A percentile compares a stretch with the other conserved stretches of the same genome.
Conservation (phyloP, 2,888 invertebrate species). For the Lymantria dispar region DNA sequence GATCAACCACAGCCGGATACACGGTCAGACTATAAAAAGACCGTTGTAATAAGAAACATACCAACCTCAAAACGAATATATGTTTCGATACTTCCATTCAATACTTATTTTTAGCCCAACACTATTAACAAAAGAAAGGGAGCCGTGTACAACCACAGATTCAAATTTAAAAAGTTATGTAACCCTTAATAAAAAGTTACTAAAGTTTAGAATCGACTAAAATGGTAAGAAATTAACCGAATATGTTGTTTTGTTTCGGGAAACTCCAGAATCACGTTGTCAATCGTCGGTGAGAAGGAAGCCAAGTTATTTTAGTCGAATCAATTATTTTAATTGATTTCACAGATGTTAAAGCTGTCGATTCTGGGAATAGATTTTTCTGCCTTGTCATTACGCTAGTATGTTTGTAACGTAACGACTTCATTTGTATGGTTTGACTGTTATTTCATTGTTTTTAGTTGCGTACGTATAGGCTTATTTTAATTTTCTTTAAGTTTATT, state of each 20-base stretch:
- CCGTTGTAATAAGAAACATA: slow-evolving; percentile 37
- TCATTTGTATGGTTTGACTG: no score
- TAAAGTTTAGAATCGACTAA: slow-evolving; percentile 29
- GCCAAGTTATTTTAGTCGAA: slow-evolving; percentile 72
- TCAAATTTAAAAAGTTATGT: slow-evolving; percentile 1
- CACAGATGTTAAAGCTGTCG: slow-evolving; percentile 53
- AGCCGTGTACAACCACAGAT: slow-evolving; percentile 22
- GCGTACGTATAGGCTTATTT: no score
- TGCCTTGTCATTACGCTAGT: slow-evolving; percentile 41
- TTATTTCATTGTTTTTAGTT: no score
- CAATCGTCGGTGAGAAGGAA: slow-evolving; percentile 62
- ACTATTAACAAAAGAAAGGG: slow-evolving; percentile 62
- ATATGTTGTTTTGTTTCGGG: slow-evolving; percentile 38
- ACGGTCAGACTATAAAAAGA: slow-evolving; percentile 34
- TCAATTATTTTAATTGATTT: slow-evolving; percentile 79
- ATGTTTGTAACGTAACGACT: slow-evolving; percentile 1
- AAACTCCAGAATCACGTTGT: slow-evolving; percentile 64
- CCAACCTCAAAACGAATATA: slow-evolving; percentile 44
- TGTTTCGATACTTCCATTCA: slow-evolving; percentile 54
- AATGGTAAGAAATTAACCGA: slow-evolving; percentile 1
- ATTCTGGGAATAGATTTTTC: slow-evolving; percentile 37
- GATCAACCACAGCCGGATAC: slow-evolving; percentile 32
- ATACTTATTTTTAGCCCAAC: slow-evolving; percentile 60
- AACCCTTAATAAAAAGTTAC: slow-evolving; percentile 8
- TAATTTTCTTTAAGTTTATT: no score